Evolutionary conservation across 2,797 vertebrate species (phyloP), one percentile per base, ranked within the genome.

Genomic region (Silurus aristotelis): DNA sequence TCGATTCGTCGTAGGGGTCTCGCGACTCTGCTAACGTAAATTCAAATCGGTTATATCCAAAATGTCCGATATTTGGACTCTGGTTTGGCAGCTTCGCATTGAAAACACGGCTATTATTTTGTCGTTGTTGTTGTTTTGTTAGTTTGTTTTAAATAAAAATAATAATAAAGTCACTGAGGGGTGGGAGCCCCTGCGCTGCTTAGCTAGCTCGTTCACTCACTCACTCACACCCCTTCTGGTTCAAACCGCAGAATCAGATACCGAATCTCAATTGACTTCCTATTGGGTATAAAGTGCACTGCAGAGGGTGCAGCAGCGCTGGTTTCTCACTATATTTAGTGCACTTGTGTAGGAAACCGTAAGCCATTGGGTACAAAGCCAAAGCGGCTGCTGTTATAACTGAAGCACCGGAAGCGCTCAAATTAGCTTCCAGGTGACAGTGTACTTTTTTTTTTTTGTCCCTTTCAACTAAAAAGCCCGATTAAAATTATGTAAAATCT

Each of bases 111-210:
- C 25, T 63, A 80, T 67, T 52, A 7, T 2, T 31, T 31, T 31
- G 31, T 31, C 1, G 27, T 27, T 27, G 27, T 38, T 27, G 27
- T 38, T 38, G 2, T 38, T 38, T 38, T 38, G 38, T 38, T 38
- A 38, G 38, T 38, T 38, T 38, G 38, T 38, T 38, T 38, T 38
- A 38, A 38, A 60, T 61, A 78, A 7, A 8, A 46, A 43, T 8
- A 48, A 66, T 6, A 63, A 48, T 4, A n/a, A 61, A 12, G 20
- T 38, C 25, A 10, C 48, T 63, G 19, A 60, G 55, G 80, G 80
- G 67, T 75, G 84, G 63, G 63, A 72, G 80, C 84, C 80, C 76
- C 80, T 63, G 58, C 64, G 60, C 82, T 22, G 78, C 58, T 66
- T 27, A 56, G 56, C 58, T 64, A 77, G 14, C 68, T 25, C 68